Evolutionary conservation across 2,797 vertebrate genomes (phyloP).

Genomic region (Leptodactylus fallax): DNA sequence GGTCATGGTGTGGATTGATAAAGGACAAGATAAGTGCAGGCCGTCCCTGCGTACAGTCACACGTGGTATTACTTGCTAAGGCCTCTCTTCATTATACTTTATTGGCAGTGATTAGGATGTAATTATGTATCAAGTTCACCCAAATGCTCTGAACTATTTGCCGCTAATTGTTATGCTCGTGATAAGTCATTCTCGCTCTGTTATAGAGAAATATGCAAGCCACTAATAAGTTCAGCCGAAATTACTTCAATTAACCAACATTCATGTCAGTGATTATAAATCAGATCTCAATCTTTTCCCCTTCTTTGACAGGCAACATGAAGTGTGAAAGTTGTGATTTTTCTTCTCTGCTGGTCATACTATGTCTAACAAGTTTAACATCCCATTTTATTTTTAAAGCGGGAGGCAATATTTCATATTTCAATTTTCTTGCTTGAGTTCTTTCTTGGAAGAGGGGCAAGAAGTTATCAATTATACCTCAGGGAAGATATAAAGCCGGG

Average conservation of each 20-base stretch:
- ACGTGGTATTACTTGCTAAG: background rate
- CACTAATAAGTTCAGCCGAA: constrained; percentile 41
- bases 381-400: constrained; percentile 26
- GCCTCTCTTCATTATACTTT: background rate
- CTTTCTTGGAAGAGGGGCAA: constrained; percentile 50
- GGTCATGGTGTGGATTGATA: background rate
- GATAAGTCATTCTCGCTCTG: constrained; percentile 35
- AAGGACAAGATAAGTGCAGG: background rate
- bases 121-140: constrained; percentile 32
- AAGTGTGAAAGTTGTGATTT: background rate
- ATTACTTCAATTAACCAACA: constrained; percentile 49
- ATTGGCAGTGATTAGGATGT: constrained; percentile 28
- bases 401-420: constrained; percentile 42
- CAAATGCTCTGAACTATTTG: constrained; percentile 32
- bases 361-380: background rate
- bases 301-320: constrained; percentile 3
- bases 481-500: constrained; percentile 36
- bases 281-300: background rate
- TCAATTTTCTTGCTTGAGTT: constrained; percentile 37
- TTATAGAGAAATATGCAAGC: constrained; percentile 34
- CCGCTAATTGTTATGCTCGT: constrained; percentile 43
- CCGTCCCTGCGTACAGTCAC: background rate
- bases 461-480: constrained; percentile 39
- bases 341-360: background rate
- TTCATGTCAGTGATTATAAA: constrained; percentile 31